Evolutionary conservation across 2,113 vertebrate species (phyloP), one percentile per base, ranked within the genome.

Genomic region (Calidris pugnax): DNA sequence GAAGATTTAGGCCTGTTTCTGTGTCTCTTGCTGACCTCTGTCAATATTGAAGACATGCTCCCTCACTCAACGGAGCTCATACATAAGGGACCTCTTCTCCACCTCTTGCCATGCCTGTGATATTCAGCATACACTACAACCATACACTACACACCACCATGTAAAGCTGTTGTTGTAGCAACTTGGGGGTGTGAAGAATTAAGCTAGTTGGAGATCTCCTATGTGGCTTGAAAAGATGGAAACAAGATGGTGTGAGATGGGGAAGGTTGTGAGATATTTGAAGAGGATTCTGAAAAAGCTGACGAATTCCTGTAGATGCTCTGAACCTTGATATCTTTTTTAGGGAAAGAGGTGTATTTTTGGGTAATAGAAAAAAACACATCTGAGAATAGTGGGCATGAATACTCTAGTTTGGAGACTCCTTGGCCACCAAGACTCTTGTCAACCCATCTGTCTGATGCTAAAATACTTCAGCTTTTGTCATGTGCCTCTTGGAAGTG

Each of bases 81-180:
- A 16, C 0, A 0, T 33, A 50, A 41, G 26, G 28, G 20, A 33
- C 6, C 14, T 47, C 4, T 62, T 57, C 41, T 88, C 21, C 24
- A 26, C 6, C 41, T 45, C 62, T 51, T 10, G 51, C 21, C 22
- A 3, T 6, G n/a, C 2, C 1, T 30, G 35, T 43, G 27, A 2
- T 41, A 67, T 22, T 32, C 74, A 76, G 39, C 26, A 24, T 16
- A 20, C 15, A 2, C 2, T 5, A 2, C 30, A 39, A 27, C 8
- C 7, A 2, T 2, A 21, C 11, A 3, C 37, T 48, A 16, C 2
- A 4, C 9, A 7, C 7, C 0, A 1, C 19, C 5, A 9, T 14
- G 0, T 23, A 0, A 21, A 30, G 18, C 1, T 26, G 19, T 9
- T 87, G 37, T 17, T 79, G 41, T 53, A 45, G 59, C 15, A 63